Percentiles rank a stretch among this genome's conserved stretches.
Evolutionary conservation across 2,113 vertebrate species (phyloP).

Genomic region (Festucalex cinctus): DNA sequence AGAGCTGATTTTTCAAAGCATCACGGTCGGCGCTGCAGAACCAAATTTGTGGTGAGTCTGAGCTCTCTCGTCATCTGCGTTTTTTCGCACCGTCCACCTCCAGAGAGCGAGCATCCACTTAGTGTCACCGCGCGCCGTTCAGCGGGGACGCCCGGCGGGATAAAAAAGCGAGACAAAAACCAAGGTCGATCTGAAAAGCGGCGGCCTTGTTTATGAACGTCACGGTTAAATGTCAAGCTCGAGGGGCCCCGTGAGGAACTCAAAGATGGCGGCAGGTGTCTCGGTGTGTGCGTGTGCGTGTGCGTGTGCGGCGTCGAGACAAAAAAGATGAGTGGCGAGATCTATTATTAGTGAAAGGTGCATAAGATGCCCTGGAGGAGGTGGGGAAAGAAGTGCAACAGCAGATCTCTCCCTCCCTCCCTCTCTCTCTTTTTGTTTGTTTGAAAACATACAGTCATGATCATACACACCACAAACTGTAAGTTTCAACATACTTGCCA

Average conservation of each 20-base stretch:
- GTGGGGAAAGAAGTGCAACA: slow-evolving; percentile 19
- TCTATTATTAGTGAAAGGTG: slow-evolving; percentile 47
- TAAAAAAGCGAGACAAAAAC: slow-evolving; percentile 52
- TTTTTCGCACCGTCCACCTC: background rate
- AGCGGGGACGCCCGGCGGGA: too few relatives aligned
- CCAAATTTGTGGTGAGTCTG: too few relatives aligned
- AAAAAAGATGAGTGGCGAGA: slow-evolving; percentile 31
- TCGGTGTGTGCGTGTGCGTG: slow-evolving; percentile 22
- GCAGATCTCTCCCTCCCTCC: slow-evolving; percentile 24
- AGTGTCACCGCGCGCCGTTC: background rate
- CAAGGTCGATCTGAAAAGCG: slow-evolving; percentile 65
- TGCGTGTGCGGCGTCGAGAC: slow-evolving; percentile 24
- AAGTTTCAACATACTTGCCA: background rate
- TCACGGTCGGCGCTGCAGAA: too few relatives aligned
- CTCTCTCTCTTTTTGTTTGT: slow-evolving; percentile 21
- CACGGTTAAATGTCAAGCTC: slow-evolving; percentile 68
- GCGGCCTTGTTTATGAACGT: slow-evolving; percentile 51
- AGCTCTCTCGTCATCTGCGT: slow-evolving; percentile 21
- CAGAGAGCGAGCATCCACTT: slow-evolving; percentile 1
- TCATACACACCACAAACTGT: background rate
- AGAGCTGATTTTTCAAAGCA: background rate
- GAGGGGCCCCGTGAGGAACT: slow-evolving; percentile 23
- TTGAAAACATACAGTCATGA: background rate
- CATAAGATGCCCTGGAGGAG: slow-evolving; percentile 25
- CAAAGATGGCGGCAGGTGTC: slow-evolving; percentile 33